Evolutionary conservation across 2,797 vertebrate genomes (phyloP).

Genomic region (Rhodeus uyekii): DNA sequence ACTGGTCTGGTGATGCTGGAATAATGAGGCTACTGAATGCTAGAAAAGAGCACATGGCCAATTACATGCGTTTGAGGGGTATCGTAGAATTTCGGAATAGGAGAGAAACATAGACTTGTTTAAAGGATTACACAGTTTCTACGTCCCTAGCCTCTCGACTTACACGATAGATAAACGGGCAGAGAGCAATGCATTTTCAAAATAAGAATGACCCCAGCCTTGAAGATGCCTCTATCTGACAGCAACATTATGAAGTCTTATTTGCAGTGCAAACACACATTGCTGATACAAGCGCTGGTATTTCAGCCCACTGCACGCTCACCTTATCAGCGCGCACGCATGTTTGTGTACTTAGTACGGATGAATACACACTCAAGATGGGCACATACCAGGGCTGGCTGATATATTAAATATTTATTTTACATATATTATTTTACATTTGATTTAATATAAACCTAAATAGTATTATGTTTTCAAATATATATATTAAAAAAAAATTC

Average conservation of each 20-base stretch:
- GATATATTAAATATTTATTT: not conserved
- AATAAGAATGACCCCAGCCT: slow-evolving; percentile 54
- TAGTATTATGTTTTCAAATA: not conserved
- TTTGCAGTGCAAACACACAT: slow-evolving; percentile 59
- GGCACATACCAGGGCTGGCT: not conserved
- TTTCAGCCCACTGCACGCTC: slow-evolving; percentile 45
- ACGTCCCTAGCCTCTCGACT: slow-evolving; percentile 3
- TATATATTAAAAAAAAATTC: not conserved
- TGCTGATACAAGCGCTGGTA: slow-evolving; percentile 46
- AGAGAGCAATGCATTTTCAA: slow-evolving; percentile 47
- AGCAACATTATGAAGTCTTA: slow-evolving; percentile 54
- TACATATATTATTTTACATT: not conserved
- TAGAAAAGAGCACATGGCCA: slow-evolving; percentile 4
- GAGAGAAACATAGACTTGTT: slow-evolving; percentile 13
- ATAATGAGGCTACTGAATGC: slow-evolving; percentile 23
- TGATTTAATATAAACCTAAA: not conserved
- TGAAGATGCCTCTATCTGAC: slow-evolving; percentile 49
- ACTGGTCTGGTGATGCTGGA: not conserved
- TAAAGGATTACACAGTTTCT: not conserved
- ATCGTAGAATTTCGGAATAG: not conserved
- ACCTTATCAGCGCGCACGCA: slow-evolving; percentile 36
- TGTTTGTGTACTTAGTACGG: slow-evolving; percentile 37
- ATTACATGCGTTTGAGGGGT: slow-evolving; percentile 12
- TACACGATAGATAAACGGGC: slow-evolving; percentile 34
- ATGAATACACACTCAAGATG: slow-evolving; percentile 10